Conservation (phyloP, 2,888 invertebrate species). For the Thereva unica region DNA sequence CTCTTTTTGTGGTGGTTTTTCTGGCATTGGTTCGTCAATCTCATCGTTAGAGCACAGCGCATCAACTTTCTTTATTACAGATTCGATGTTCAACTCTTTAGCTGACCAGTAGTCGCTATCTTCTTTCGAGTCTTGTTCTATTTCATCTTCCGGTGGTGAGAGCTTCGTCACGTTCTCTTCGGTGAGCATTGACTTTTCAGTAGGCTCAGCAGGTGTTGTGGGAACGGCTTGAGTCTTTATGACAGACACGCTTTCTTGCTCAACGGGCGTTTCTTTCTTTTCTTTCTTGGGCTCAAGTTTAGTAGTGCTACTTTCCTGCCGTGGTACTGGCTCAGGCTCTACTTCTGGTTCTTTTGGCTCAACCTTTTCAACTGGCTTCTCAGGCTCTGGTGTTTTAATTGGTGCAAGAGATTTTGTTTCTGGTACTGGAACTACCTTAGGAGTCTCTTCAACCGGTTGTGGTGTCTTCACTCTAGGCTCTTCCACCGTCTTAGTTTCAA, state of each 20-base stretch:
- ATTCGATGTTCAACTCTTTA: slow-evolving; percentile 78
- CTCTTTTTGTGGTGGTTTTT: slow-evolving; percentile 18
- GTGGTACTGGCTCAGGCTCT: background rate
- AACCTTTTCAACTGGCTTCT: slow-evolving; percentile 4
- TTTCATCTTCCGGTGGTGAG: slow-evolving; percentile 51
- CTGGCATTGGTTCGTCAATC: slow-evolving; percentile 7
- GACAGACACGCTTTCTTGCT: slow-evolving; percentile 30
- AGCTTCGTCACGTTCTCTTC: slow-evolving; percentile 55
- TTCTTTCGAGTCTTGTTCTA: slow-evolving; percentile 65
- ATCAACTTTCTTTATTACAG: slow-evolving; percentile 79
- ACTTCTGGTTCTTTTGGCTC: background rate
- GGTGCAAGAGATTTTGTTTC: background rate
- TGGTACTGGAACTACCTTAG: too few relatives aligned
- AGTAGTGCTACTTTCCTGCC: background rate
- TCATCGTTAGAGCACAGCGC: slow-evolving; percentile 64
- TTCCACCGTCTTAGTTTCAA: slow-evolving; percentile 11
- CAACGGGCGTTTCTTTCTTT: background rate
- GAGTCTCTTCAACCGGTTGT: too few relatives aligned
- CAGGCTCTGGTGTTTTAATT: background rate
- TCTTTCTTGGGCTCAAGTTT: background rate
- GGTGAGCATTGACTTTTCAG: slow-evolving; percentile 48
- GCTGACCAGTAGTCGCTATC: slow-evolving; percentile 79
- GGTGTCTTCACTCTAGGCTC: background rate
- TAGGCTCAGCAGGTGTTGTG: slow-evolving; percentile 13
- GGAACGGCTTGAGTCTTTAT: slow-evolving; percentile 34